phyloP scores from a whole-genome alignment of 1,140 invertebrate genomes.

The Micrasema longulum region DNA sequence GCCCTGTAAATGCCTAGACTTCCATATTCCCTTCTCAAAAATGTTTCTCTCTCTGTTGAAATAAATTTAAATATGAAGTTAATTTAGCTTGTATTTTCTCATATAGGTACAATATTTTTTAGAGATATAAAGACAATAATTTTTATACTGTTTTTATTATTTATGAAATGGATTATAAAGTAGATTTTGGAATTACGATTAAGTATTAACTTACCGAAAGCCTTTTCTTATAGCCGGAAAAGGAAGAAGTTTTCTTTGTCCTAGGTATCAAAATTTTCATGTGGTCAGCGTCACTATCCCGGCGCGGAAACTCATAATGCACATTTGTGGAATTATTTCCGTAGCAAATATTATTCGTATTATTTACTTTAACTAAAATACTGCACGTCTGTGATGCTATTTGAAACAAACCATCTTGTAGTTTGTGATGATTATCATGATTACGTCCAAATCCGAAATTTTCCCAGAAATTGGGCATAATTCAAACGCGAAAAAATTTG shows the following conservation, averaged over 20 bases:
- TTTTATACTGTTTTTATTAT: too few relatives aligned
- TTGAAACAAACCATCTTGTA: conserved; percentile 78
- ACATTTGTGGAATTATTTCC: conserved; percentile 74
- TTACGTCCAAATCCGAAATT: conserved; percentile 66
- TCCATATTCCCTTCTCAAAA: too few relatives aligned
- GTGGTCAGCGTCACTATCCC: conserved; percentile 63
- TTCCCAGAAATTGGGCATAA: conserved; percentile 71
- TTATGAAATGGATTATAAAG: too few relatives aligned
- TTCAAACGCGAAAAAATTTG: conserved; percentile 4
- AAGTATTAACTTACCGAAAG: conserved; percentile 65
- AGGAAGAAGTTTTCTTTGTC: conserved; percentile 63
- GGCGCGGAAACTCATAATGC: conserved; percentile 68
- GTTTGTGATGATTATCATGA: conserved; percentile 69
- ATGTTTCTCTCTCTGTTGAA: too few relatives aligned
- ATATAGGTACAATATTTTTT: too few relatives aligned
- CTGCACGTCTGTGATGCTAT: conserved; percentile 79
- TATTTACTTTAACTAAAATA: conserved; percentile 79
- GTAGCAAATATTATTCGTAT: conserved; percentile 78
- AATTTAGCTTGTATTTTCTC: too few relatives aligned
- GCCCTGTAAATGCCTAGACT: too few relatives aligned
- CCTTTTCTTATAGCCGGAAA: conserved; percentile 66
- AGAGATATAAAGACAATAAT: too few relatives aligned
- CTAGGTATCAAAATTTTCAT: conserved; percentile 59
- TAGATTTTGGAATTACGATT: too few relatives aligned
- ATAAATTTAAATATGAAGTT: too few relatives aligned